Evolutionary conservation across 1,140 invertebrate genomes (phyloP), one percentile per base, ranked within the genome.

Genomic region (Hirudo medicinalis): DNA sequence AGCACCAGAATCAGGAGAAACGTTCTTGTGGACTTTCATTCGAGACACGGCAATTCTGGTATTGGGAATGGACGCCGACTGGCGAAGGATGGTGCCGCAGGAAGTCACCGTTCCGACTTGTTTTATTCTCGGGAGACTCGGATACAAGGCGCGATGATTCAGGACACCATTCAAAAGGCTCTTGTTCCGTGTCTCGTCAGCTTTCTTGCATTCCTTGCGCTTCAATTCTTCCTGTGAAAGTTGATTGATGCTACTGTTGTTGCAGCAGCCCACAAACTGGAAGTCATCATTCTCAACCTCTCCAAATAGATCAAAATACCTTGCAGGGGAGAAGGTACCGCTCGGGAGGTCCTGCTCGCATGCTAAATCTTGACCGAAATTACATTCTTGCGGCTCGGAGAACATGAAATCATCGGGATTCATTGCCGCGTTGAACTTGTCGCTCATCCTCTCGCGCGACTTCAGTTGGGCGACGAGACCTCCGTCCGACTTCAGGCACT

Each of bases 1-100:
- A 25, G 29, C 67, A 25, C 67, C 67, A 15, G 67, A 29, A 9
- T 40, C 20, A 0, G 20, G 29, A 29, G 22, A 36, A 29, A 53
- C 49, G n/a, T n/a, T 54, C 22, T 22, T 13, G n/a, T 25, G 20
- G 17, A 20, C 29, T 6, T 54, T 54, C 17, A n/a, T 54, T n/a
- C 53, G 32, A 54, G 40, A 25, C 15, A 53, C 40, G 0, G 53
- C 20, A 22, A 49, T 54, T 6, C 32, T 53, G 40, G n/a, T 22
- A 20, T 54, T 70, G 20, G 69, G 69, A 5, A 70, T 53, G 3
- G 69, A 70, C 5, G 49, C 69, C 6, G 69, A 70, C 22, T 70
- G 69, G 53, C 69, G 69, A 0, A 70, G 53, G 22, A 70, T 25
- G 6, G 69, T 20, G 17, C 69, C 49, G 29, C 69, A 70, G 29